Conservation (phyloP, 2,888 invertebrate genomes). For the Sepiola atlantica region DNA sequence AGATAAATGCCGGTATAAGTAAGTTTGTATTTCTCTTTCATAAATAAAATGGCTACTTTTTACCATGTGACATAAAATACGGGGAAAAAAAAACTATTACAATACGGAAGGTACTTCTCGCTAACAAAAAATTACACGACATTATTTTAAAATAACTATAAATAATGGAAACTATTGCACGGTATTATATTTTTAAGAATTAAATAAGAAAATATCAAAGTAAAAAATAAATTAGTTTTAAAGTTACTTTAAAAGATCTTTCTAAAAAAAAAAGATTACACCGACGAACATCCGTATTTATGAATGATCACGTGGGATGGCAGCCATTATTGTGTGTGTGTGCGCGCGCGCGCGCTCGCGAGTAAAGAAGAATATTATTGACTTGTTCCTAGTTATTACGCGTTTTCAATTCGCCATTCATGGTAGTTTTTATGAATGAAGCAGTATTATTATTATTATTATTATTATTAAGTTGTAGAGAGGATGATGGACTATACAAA, state of each 20-base stretch:
- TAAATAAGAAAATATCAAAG: background rate
- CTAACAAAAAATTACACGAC: background rate
- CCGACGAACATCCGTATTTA: background rate
- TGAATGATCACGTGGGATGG: background rate
- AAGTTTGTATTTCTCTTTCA: background rate
- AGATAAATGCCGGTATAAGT: background rate
- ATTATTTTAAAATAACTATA: background rate
- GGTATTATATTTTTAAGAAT: background rate
- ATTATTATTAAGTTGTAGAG: background rate
- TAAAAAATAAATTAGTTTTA: background rate
- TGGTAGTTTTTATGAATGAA: constrained; percentile 22
- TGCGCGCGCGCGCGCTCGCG: background rate
- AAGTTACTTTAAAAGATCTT: background rate
- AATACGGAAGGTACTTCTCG: background rate
- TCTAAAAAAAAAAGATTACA: background rate
- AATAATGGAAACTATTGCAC: background rate
- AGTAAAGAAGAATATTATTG: background rate
- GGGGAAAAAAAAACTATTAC: background rate
- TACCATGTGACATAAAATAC: constrained; percentile 24
- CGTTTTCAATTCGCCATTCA: constrained; percentile 32
- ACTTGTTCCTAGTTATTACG: background rate
- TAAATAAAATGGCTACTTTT: background rate
- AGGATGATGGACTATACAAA: background rate
- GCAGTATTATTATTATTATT: background rate
- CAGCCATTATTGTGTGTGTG: background rate